Base-by-base conservation (phyloP, 2,797 vertebrate genomes). In the Rhinella marina region DNA sequence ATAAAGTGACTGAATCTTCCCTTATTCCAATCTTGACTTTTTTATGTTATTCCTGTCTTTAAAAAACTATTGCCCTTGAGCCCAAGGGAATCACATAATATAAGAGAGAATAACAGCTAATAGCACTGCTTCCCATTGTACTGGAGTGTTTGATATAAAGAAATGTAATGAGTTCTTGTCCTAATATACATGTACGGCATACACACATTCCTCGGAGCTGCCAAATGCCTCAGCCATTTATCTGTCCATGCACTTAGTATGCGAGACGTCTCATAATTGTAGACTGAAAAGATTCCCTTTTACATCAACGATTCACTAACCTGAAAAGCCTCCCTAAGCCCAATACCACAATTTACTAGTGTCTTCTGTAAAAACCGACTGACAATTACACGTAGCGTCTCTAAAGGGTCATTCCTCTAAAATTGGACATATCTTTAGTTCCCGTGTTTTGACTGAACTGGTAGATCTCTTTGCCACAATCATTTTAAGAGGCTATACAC, bases 71-170 rank as follows among this genome's bases (percentile, higher is more conserved):
- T 83, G 82, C 82, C 82, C 66, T 68, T 72, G 48, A 54, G 56
- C 76, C 76, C 50, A 32, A 41, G 84, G 56, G 57, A 70, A 86
- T 79, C 21, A 79, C 59, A 68, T 80, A 64, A 79, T 57, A 86
- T 52, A 85, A 85, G 61, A 68, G 41, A 80, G 76, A 68, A 80
- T 66, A 68, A 70, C 64, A 80, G 61, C 64, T 76, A 80, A 66
- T 68, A 70, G 76, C 62, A 57, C 17, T 29, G 66, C 85, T 54
- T 68, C 13, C n/a, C 76, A 68, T 80, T 79, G 76, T 70, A 54
- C 54, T 70, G 48, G 54, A 64, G 75, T 61, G 72, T 72, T 81
- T 86, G 85, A 81, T 81, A 86, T 86, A 81, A 86, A 86, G 73
- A 85, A 85, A 85, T 77, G 61, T 77, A 62, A 85, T 78, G 59